Evolutionary conservation across 2,113 vertebrate genomes (phyloP).

Genomic region (pig (Sus scrofa)): DNA sequence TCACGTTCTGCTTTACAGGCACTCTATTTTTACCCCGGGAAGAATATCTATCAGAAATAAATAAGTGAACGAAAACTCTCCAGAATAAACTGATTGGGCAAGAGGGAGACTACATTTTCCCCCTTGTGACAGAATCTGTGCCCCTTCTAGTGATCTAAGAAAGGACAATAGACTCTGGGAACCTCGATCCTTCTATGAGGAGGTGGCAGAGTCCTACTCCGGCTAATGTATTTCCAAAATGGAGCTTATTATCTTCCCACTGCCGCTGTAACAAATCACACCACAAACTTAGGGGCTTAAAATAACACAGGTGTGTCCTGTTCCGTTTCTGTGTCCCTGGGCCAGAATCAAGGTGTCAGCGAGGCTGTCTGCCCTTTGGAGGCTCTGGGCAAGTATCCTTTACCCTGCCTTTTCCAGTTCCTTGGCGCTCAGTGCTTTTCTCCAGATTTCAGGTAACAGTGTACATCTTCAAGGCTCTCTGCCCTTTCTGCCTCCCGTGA

Average conservation of each 20-base stretch:
- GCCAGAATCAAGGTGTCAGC: neutral
- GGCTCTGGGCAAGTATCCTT: neutral
- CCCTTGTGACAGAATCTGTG: neutral
- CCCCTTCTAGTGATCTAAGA: neutral
- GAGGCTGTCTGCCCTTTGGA: neutral
- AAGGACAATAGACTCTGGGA: neutral
- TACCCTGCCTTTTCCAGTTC: neutral
- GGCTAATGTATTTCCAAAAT: neutral
- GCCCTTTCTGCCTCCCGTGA: neutral
- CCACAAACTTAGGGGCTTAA: neutral
- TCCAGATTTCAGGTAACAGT: neutral
- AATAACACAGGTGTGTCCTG: neutral
- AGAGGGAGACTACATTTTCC: neutral
- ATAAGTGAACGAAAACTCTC: neutral
- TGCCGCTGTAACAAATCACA: neutral
- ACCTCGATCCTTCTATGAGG: neutral
- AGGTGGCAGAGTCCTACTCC: neutral
- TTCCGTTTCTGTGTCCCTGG: neutral
- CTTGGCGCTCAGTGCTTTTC: neutral
- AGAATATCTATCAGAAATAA: constrained; percentile 56
- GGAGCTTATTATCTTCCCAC: neutral
- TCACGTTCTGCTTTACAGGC: neutral
- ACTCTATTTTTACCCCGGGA: constrained; percentile 51
- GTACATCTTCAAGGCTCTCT: neutral
- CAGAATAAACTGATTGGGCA: neutral